Evolutionary conservation across 37 sponge, comb jelly and placozoan genomes (phyloP).

Genomic region (Diacarnus erythraeanus): DNA sequence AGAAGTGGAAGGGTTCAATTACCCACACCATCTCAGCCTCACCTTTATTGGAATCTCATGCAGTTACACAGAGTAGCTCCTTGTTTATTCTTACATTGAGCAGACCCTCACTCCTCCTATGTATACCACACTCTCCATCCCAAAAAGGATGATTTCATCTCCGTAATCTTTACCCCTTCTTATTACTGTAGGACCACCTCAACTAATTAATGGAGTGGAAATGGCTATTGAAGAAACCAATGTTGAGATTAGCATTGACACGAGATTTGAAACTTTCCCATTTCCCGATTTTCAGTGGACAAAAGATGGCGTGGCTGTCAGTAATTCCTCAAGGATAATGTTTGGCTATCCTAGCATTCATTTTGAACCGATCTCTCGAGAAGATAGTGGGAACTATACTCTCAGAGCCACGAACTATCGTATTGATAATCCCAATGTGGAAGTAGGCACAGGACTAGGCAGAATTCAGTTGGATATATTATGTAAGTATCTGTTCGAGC

Average conservation of each 20-base stretch:
- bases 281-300: neutral
- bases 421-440: neutral
- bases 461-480: slow-evolving; percentile 5
- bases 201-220: neutral
- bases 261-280: neutral
- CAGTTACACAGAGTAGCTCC: too few species aligned
- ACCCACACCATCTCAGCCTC: too few species aligned
- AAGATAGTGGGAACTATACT: slow-evolving; percentile 10
- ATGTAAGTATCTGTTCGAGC: slow-evolving; percentile 9
- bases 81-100: too few species aligned
- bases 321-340: neutral
- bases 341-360: neutral
- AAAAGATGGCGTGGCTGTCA: neutral
- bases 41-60: too few species aligned
- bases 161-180: too few species aligned
- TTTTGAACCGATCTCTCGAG: neutral
- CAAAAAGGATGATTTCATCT: neutral
- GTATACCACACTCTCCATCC: neutral
- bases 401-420: slow-evolving; percentile 12
- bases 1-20: too few species aligned
- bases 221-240: neutral
- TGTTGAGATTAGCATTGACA: neutral
- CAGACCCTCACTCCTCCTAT: neutral
- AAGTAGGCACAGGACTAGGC: neutral
- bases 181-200: neutral